Percentiles rank a stretch among this genome's conserved stretches.
Evolutionary conservation across 2,888 invertebrate genomes (phyloP).

Genomic region (Nymphalis urticae): DNA sequence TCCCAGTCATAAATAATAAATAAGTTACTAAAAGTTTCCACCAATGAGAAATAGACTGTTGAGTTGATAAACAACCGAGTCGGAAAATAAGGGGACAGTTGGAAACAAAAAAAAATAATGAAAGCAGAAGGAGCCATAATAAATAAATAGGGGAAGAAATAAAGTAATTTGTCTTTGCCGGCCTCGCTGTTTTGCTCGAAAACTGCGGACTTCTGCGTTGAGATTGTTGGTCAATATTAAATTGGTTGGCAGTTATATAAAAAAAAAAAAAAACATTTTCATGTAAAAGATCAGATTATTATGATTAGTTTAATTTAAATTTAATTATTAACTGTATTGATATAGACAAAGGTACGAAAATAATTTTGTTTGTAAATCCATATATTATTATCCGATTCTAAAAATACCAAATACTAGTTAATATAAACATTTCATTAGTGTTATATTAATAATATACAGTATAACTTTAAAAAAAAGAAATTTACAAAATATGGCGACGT

Average conservation of each 20-base stretch:
- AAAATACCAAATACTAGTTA: no score
- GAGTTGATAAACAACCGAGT: slow-evolving; percentile 39
- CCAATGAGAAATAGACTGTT: slow-evolving; percentile 36
- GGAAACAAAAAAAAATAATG: slow-evolving; percentile 59
- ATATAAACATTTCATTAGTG: neutral
- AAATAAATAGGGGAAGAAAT: slow-evolving; percentile 61
- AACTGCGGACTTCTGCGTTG: slow-evolving; percentile 41
- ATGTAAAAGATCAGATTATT: neutral
- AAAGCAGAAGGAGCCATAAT: slow-evolving; percentile 54
- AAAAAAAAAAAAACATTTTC: neutral
- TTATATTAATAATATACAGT: neutral
- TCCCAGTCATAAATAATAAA: slow-evolving; percentile 11
- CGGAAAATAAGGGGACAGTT: slow-evolving; percentile 53
- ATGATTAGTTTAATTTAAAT: no score
- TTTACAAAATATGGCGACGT: slow-evolving; percentile 37
- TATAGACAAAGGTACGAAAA: no score
- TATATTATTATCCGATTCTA: no score
- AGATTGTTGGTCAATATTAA: slow-evolving; percentile 4
- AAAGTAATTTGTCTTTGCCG: slow-evolving; percentile 68
- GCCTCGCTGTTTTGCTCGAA: slow-evolving; percentile 34
- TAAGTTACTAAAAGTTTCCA: slow-evolving; percentile 20
- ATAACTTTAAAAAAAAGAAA: neutral
- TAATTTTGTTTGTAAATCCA: no score
- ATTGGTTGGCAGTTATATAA: neutral
- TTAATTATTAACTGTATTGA: no score